phyloP scores from a whole-genome alignment of 2,113 vertebrate species.

The Myodes glareolus region DNA sequence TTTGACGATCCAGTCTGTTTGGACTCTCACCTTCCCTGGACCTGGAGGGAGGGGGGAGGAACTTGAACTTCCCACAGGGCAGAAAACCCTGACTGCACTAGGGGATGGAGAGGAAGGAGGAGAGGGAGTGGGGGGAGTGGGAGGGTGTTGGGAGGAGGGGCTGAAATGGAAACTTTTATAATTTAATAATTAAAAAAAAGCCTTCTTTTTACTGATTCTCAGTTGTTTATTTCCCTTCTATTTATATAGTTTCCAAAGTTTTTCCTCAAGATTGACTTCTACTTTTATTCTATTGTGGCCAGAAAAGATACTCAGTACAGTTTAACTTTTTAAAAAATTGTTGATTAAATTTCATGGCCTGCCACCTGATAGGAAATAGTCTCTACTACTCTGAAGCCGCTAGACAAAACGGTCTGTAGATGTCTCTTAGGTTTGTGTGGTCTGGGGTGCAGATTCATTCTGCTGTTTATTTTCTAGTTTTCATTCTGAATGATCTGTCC shows the following conservation, averaged over 20 bases:
- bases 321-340: background rate
- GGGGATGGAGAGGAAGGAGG: too few species aligned
- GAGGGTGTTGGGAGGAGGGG: too few species aligned
- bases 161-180: too few species aligned
- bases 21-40: too few species aligned
- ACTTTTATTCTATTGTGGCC: background rate
- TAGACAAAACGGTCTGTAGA: background rate
- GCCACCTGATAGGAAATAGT: background rate
- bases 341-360: background rate
- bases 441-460: background rate
- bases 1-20: too few species aligned
- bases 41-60: too few species aligned
- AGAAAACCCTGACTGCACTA: too few species aligned
- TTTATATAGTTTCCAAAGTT: background rate
- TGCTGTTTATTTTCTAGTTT: background rate
- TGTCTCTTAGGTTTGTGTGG: background rate
- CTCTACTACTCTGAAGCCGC: background rate
- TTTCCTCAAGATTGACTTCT: background rate
- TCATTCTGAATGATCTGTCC: background rate
- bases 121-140: too few species aligned
- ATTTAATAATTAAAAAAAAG: too few species aligned
- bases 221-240: background rate
- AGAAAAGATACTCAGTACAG: background rate
- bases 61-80: too few species aligned
- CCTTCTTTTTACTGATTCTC: background rate